Evolutionary conservation across 2,797 vertebrate genomes (phyloP), one percentile per base, ranked within the genome.

Genomic region (Hapalemur alaotrensis): DNA sequence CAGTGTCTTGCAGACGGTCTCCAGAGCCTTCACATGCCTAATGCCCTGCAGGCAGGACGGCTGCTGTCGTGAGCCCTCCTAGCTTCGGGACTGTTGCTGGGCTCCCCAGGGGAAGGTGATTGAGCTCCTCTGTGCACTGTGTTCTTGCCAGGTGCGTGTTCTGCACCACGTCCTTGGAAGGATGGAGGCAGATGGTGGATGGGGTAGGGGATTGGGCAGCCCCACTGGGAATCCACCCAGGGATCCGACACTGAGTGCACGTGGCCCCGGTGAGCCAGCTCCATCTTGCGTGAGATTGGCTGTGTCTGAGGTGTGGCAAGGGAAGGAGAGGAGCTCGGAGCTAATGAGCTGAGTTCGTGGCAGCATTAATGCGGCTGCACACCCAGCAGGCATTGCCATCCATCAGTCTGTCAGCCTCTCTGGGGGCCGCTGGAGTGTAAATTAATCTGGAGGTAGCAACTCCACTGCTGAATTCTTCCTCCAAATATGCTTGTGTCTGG

Each of bases 391-490:
- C 95, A 67, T 22, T 15, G 48, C 83, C 93, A 96, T 97, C 98
- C 95, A 69, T 96, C 98, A 96, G 96, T 80, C 95, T 97, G 96
- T 95, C 97, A 88, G 96, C 61, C 84, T 93, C 95, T 87, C 91
- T 46, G 82, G 96, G 91, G 96, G 86, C 72, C 20, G 35, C 96
- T 81, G 70, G 92, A 92, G 94, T 97, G 92, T 97, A 97, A 97
- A 97, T 98, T 93, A 97, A 96, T 96, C 86, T 84, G 90, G 88
- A 97, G 96, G 96, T 78, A 79, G 73, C 63, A 35, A 84, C 67
- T 89, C 52, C 38, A 70, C 78, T 85, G 75, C 96, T 5, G 20
- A 84, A 46, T 75, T 89, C 97, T 96, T 86, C 82, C 70, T 94
- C 75, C 82, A 76, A 89, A 78, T 69, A 8, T 17, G 46, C 75